A percentile compares a stretch with the other conserved stretches of the same genome.
phyloP scores from a whole-genome alignment of 53 echinoderm and acorn worm species.

The Crossaster papposus region DNA sequence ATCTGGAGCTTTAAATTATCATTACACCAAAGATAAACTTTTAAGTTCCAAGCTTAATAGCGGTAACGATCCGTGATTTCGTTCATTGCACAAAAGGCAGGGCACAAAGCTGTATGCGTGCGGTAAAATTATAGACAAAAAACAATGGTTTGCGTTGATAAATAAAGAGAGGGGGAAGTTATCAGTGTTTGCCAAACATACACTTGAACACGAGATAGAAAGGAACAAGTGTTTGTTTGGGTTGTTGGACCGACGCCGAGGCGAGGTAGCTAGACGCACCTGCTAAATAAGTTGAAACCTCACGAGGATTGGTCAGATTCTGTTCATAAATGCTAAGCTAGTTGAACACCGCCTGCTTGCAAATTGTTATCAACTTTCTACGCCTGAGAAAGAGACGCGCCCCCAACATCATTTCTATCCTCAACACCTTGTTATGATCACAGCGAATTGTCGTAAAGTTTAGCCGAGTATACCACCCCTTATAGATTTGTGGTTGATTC shows the following conservation, averaged over 20 bases:
- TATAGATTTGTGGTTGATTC: background rate
- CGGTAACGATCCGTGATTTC: background rate
- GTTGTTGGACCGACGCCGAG: constrained; percentile 29
- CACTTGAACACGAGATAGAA: constrained; percentile 56
- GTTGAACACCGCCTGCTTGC: background rate
- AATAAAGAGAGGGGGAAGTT: constrained; percentile 23
- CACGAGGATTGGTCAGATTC: background rate
- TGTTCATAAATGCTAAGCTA: background rate
- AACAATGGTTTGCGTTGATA: constrained; percentile 1
- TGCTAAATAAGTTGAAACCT: background rate
- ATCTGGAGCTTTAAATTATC: background rate
- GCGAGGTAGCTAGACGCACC: constrained; percentile 21
- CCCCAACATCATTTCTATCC: constrained; percentile 30
- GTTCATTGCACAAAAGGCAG: background rate
- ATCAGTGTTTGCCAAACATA: constrained; percentile 61
- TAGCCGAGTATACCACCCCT: constrained; percentile 17
- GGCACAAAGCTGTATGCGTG: background rate
- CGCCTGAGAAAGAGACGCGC: constrained; percentile 26
- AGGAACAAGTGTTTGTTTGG: constrained; percentile 46
- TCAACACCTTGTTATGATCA: constrained; percentile 36
- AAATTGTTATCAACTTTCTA: constrained; percentile 10
- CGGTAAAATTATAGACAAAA: background rate
- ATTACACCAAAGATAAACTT: background rate
- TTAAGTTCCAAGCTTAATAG: background rate
- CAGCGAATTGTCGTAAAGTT: constrained; percentile 39